phyloP scores from a whole-genome alignment of 2,797 vertebrate genomes.

The Galagoides demidoff region DNA sequence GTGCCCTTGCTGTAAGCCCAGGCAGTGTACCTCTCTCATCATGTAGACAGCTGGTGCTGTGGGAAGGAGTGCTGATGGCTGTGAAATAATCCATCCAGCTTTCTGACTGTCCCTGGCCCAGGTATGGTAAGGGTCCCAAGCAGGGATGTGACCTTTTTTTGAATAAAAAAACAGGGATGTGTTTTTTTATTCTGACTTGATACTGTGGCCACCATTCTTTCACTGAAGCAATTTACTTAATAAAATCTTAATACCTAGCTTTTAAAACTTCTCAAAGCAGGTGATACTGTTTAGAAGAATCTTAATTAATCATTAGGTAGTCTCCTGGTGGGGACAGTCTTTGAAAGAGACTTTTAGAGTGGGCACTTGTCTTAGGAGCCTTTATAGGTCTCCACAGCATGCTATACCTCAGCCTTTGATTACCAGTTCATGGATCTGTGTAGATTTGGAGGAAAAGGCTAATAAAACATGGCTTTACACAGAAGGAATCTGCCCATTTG shows the following conservation, averaged over 20 bases:
- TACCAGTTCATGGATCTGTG: not conserved
- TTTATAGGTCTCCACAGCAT: not conserved
- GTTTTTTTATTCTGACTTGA: not conserved
- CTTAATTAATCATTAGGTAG: not conserved
- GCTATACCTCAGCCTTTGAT: not conserved
- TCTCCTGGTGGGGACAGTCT: not conserved
- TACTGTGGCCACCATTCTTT: not conserved
- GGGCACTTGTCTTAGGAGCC: not conserved
- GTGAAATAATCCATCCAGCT: not conserved
- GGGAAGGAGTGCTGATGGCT: not conserved
- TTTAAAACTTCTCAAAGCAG: not conserved
- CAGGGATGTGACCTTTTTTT: too few species aligned
- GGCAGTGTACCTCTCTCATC: not conserved
- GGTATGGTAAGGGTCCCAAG: not conserved
- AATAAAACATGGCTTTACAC: not conserved
- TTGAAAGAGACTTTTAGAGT: not conserved
- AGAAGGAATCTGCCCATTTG: not conserved
- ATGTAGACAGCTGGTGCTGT: not conserved
- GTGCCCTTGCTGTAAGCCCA: not conserved
- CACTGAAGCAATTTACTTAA: not conserved
- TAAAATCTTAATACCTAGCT: not conserved
- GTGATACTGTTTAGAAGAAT: not conserved
- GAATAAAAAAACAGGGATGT: too few species aligned
- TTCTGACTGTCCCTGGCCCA: not conserved
- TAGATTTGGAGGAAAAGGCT: not conserved